Conservation (phyloP, 2,797 vertebrate genomes). For the Melanotaenia parkinsoni region DNA sequence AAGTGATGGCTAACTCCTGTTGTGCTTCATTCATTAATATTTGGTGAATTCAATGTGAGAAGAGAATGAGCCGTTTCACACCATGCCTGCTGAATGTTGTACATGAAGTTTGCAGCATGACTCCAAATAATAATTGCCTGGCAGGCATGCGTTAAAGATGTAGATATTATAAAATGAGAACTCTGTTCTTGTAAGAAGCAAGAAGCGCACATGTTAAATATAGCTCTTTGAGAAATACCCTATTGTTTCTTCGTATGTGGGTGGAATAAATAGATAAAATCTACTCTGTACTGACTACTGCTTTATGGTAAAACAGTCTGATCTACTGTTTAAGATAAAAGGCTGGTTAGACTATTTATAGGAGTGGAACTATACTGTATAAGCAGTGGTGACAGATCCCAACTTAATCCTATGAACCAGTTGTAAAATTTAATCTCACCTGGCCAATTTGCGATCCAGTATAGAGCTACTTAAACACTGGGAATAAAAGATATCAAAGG, state of each 20-base stretch:
- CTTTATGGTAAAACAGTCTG: constrained; percentile 2
- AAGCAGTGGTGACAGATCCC: not conserved
- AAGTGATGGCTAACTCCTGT: not conserved
- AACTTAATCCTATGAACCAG: no score
- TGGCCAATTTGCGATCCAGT: no score
- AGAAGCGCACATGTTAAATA: not conserved
- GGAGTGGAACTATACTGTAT: not conserved
- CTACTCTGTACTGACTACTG: not conserved
- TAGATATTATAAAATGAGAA: not conserved
- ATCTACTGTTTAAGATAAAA: not conserved
- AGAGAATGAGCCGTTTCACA: not conserved
- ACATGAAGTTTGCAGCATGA: no score
- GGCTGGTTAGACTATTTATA: not conserved
- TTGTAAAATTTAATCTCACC: no score
- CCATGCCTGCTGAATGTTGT: not conserved
- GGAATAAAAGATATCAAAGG: no score
- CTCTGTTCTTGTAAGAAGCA: not conserved
- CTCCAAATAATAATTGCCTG: no score
- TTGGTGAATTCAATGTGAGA: not conserved
- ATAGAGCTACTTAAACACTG: no score
- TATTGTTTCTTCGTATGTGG: constrained; percentile 25
- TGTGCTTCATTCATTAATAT: not conserved
- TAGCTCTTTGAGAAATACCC: constrained; percentile 14
- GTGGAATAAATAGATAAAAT: constrained; percentile 25
- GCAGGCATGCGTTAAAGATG: not conserved